phyloP scores from a whole-genome alignment of 2,888 invertebrate genomes.

The Dryobotodes eremita region DNA sequence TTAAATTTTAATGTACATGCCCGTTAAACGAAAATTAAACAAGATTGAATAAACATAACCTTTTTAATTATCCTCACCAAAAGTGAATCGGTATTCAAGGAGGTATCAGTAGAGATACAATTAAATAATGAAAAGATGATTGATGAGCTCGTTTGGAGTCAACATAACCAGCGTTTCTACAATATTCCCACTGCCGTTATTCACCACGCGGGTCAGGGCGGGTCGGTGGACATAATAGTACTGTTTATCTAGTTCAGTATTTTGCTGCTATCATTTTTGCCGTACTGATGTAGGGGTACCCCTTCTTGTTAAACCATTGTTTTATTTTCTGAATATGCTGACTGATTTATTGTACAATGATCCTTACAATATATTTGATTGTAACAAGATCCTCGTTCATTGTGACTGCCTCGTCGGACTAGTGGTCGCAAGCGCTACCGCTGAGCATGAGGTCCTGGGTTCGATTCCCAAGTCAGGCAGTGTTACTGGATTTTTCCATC shows the following conservation, averaged over 20 bases:
- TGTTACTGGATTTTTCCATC: not conserved
- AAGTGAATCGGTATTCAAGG: not conserved
- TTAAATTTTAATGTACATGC: not conserved
- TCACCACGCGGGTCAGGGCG: no score
- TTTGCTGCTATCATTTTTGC: not conserved
- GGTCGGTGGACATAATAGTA: not conserved
- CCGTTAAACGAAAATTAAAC: conserved; percentile 1
- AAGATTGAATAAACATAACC: conserved; percentile 1
- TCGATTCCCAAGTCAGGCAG: not conserved
- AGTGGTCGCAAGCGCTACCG: not conserved
- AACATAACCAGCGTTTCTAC: not conserved
- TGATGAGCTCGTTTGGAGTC: not conserved
- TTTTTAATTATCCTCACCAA: not conserved
- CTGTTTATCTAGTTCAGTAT: not conserved
- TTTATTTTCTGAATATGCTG: not conserved
- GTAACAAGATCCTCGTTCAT: not conserved
- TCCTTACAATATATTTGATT: not conserved
- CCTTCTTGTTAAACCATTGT: not conserved
- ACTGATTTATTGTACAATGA: conserved; percentile 2
- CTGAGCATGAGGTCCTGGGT: not conserved
- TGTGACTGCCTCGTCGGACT: not conserved
- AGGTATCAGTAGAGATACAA: not conserved
- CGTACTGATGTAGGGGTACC: not conserved
- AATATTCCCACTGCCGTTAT: not conserved
- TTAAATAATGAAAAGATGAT: not conserved